Evolutionary conservation across 1,140 invertebrate genomes (phyloP).

Genomic region (Plutomurus gul): DNA sequence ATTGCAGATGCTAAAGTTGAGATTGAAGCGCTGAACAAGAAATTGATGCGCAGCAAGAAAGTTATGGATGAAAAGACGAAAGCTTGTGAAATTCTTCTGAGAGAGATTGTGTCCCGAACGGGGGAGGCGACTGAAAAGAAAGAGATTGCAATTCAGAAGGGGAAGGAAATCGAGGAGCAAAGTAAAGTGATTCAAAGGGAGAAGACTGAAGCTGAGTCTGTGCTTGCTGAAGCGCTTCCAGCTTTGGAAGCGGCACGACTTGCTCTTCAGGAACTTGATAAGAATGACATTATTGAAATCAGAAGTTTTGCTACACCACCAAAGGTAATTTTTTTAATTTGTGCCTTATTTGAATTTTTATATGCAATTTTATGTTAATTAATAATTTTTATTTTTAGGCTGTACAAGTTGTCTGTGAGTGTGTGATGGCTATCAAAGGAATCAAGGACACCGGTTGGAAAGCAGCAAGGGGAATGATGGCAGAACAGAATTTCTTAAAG

Average conservation of each 20-base stretch:
- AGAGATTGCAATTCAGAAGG: slow-evolving; percentile 73
- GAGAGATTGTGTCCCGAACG: slow-evolving; percentile 65
- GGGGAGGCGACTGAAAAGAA: slow-evolving; percentile 74
- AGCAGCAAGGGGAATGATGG: slow-evolving; percentile 85
- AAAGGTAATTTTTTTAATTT: too few relatives aligned
- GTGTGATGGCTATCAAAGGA: slow-evolving; percentile 79
- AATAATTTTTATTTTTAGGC: too few relatives aligned
- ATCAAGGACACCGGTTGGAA: slow-evolving; percentile 87
- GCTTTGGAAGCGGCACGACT: slow-evolving; percentile 76
- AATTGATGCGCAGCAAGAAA: slow-evolving; percentile 74
- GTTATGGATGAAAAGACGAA: slow-evolving; percentile 75
- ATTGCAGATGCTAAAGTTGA: slow-evolving; percentile 78
- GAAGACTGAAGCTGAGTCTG: slow-evolving; percentile 79
- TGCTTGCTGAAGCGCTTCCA: slow-evolving; percentile 76
- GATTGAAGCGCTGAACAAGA: slow-evolving; percentile 72
- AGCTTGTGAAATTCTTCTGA: slow-evolving; percentile 72
- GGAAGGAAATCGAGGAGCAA: slow-evolving; percentile 77
- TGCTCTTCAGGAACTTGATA: slow-evolving; percentile 79
- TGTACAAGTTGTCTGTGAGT: slow-evolving; percentile 84
- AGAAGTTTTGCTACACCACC: slow-evolving; percentile 88
- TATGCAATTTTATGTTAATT: too few relatives aligned
- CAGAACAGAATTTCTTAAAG: slow-evolving; percentile 80
- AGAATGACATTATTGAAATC: slow-evolving; percentile 89
- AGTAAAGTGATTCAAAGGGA: slow-evolving; percentile 75
- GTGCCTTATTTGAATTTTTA: too few relatives aligned